Conservation (phyloP, 92 coral and sea anemone genomes). For the Isaurus tuberculatus region DNA sequence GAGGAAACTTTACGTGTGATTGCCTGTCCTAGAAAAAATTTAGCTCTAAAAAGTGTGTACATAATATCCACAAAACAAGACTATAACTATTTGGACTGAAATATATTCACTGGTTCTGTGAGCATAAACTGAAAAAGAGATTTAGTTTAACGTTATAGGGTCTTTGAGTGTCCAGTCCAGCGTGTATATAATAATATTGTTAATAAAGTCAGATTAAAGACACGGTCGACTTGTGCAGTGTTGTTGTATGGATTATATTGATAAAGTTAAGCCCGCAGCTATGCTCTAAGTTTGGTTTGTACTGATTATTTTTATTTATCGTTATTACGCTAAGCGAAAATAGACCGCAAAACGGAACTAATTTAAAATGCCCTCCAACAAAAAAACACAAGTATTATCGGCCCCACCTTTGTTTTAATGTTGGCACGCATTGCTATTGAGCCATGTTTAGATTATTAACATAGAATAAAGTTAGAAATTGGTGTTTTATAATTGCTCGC, state of each 20-base stretch:
- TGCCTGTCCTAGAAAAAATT: conserved; percentile 54
- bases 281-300: conserved; percentile 7
- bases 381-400: not conserved
- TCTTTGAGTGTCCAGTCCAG: conserved; percentile 27
- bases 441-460: not conserved
- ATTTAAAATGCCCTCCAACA: conserved; percentile 1
- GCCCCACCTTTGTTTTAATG: not conserved
- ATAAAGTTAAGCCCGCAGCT: not conserved
- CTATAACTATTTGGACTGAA: conserved; percentile 38
- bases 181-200: conserved; percentile 42
- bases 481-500: too few relatives aligned
- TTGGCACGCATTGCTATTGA: not conserved
- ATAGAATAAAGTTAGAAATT: too few relatives aligned
- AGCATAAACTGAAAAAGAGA: not conserved
- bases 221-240: not conserved
- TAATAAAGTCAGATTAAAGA: conserved; percentile 25
- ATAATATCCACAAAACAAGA: conserved; percentile 12
- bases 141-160: not conserved
- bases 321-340: conserved; percentile 1
- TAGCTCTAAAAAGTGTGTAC: conserved; percentile 27
- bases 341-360: conserved; percentile 33
- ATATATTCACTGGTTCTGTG: conserved; percentile 18
- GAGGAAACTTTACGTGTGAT: conserved; percentile 51
- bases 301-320: not conserved
- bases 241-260: too few relatives aligned